These are phyloP conservation scores for Monochamus saltuarius DNA, from an alignment of 1,140 invertebrate genomes.

Conservation along the genomic window DNA sequence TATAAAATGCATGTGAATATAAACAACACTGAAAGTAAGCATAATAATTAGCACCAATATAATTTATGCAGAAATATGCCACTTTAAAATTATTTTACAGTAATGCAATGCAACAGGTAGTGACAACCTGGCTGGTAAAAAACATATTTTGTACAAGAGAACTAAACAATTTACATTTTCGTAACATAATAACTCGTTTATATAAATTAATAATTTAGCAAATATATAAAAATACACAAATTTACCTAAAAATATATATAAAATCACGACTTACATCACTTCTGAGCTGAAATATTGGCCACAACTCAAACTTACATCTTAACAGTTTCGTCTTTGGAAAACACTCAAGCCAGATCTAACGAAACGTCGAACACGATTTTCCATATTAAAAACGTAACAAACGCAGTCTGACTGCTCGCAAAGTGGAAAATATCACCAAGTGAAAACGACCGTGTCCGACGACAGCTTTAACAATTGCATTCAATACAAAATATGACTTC, in stretches of 20 bases:
- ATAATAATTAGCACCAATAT: conserved; percentile 28
- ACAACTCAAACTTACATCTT: conserved; percentile 18
- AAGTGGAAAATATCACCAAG: no score
- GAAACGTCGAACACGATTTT: conserved; percentile 11
- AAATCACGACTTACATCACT: conserved; percentile 29
- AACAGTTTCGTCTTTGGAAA: conserved; percentile 23
- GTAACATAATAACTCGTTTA: conserved; percentile 13
- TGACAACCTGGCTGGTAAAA: conserved; percentile 4
- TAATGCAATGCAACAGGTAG: neutral
- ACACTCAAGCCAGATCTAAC: conserved; percentile 12
- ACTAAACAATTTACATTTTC: conserved; percentile 21
- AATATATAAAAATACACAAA: conserved; percentile 31
- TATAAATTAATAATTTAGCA: conserved; percentile 28
- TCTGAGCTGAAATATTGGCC: neutral
- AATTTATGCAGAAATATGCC: conserved; percentile 10
- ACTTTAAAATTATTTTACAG: conserved; percentile 1
- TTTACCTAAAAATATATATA: conserved; percentile 14
- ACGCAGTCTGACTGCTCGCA: no score
- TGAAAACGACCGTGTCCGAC: no score
- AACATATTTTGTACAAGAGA: conserved; percentile 21
- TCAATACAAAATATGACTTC: conserved; percentile 9
- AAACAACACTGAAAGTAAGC: conserved; percentile 23
- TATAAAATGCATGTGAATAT: conserved; percentile 19
- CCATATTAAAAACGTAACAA: neutral
- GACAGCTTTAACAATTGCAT: conserved; percentile 4